Conservation (phyloP, 2,797 vertebrate species). For the Threskiornis aethiopicus region DNA sequence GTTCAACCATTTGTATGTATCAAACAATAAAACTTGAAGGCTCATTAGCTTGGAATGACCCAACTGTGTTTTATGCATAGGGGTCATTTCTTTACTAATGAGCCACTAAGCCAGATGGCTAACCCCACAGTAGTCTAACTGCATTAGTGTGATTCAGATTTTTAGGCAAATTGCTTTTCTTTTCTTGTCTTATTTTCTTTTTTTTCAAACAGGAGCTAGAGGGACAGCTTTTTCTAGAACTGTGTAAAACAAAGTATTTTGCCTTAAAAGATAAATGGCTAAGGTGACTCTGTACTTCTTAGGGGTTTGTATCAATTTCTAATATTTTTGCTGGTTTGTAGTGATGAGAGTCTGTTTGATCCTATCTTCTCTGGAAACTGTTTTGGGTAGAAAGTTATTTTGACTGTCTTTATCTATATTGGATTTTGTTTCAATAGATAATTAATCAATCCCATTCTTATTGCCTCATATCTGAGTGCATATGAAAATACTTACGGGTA, state of each 20-base stretch:
- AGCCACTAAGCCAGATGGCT: conserved; percentile 65
- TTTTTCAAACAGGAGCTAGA: background rate
- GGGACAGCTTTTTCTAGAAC: background rate
- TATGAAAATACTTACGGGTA: background rate
- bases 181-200: background rate
- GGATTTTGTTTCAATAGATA: background rate
- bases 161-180: conserved; percentile 47
- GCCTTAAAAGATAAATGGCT: background rate
- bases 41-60: conserved; percentile 70
- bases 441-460: background rate
- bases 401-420: background rate
- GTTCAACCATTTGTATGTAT: background rate
- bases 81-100: conserved; percentile 72
- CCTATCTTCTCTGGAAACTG: background rate
- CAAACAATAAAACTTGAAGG: conserved; percentile 61
- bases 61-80: conserved; percentile 50
- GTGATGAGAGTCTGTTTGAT: background rate
- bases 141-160: conserved; percentile 54
- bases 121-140: conserved; percentile 28
- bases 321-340: background rate
- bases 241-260: background rate
- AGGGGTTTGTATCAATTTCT: background rate
- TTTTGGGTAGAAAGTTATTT: background rate
- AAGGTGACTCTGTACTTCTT: background rate
- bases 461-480: background rate